These are phyloP conservation scores for Monopterus albus DNA, from an alignment of 2,113 vertebrate genomes.

Conservation along the genomic window DNA sequence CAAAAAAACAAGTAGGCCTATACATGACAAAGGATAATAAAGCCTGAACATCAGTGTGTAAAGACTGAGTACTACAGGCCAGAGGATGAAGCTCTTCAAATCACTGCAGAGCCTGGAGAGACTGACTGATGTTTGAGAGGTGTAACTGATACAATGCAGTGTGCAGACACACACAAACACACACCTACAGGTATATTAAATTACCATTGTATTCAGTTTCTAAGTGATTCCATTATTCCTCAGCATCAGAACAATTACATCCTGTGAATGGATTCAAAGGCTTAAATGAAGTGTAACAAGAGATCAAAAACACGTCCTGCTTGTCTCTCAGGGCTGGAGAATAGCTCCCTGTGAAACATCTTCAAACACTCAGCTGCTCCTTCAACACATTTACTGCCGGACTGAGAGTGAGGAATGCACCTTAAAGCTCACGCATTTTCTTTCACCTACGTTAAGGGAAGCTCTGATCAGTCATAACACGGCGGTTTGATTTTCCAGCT, in stretches of 20 bases:
- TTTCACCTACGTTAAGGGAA: constrained; percentile 4
- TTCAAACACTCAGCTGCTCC: constrained; percentile 61
- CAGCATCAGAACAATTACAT: constrained; percentile 79
- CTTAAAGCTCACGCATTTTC: constrained; percentile 14
- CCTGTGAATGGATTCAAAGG: constrained; percentile 70
- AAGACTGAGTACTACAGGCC: constrained; percentile 26
- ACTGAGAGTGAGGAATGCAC: constrained; percentile 19
- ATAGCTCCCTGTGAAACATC: constrained; percentile 38
- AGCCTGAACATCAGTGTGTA: constrained; percentile 24
- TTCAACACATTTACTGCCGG: constrained; percentile 27
- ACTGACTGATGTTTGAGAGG: constrained; percentile 45
- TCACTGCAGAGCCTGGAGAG: constrained; percentile 64
- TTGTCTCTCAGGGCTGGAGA: constrained; percentile 54
- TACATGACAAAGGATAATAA: too few relatives aligned
- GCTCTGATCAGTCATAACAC: constrained; percentile 27
- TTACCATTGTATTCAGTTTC: constrained; percentile 76
- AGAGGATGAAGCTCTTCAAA: constrained; percentile 49
- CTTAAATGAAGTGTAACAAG: constrained; percentile 79
- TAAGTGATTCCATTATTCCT: constrained; percentile 79
- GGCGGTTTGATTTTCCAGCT: constrained; percentile 36
- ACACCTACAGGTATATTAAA: constrained; percentile 67
- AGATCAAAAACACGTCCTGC: constrained; percentile 70
- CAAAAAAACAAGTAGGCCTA: constrained; percentile 30
- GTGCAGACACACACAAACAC: constrained; percentile 7
- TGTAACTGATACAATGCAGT: constrained; percentile 22